phyloP scores from a whole-genome alignment of 2,113 vertebrate genomes.

The Gavia stellata region DNA sequence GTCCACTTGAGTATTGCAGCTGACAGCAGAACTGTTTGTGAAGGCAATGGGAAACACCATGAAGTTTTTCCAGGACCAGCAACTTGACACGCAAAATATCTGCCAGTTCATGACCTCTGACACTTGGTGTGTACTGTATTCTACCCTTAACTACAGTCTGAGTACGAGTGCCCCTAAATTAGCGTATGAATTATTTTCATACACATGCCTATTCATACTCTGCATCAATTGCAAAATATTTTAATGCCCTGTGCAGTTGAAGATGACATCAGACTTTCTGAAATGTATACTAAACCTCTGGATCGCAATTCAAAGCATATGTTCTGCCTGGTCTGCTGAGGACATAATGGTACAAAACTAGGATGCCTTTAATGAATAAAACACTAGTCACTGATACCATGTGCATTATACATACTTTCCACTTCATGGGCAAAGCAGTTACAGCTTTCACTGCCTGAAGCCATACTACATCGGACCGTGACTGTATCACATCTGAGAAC shows the following conservation, averaged over 20 bases:
- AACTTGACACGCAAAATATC: background rate
- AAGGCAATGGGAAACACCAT: background rate
- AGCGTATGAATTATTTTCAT: background rate
- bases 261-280: conserved; percentile 1
- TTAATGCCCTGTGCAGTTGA: background rate
- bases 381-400: conserved; percentile 42
- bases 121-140: background rate
- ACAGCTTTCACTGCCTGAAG: conserved; percentile 34
- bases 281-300: background rate
- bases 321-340: conserved; percentile 34
- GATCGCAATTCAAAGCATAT: conserved; percentile 2
- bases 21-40: background rate
- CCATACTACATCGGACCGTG: background rate
- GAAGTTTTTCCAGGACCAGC: background rate
- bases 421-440: conserved; percentile 18
- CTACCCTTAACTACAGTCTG: background rate
- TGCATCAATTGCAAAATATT: background rate
- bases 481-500: conserved; percentile 1
- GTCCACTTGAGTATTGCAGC: background rate
- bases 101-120: background rate
- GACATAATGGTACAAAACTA: background rate
- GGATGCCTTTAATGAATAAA: conserved; percentile 62
- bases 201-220: background rate
- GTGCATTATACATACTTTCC: conserved; percentile 42
- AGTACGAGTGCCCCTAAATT: background rate